These are phyloP conservation scores for Serilophus lunatus DNA, from an alignment of 2,113 vertebrate genomes.

Conservation along the genomic window DNA sequence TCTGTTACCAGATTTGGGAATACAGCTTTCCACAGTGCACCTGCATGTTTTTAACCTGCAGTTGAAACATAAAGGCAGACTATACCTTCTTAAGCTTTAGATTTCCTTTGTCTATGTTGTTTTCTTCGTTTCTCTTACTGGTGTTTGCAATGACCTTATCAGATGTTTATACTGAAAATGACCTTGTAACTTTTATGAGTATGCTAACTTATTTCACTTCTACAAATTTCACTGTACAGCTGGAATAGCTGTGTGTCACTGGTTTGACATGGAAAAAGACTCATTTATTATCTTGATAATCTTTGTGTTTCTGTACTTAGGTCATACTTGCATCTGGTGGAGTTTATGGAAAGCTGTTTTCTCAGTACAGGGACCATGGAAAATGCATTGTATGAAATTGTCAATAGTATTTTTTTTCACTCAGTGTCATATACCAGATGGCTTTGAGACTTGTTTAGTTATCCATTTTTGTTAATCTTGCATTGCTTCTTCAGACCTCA, in stretches of 20 bases:
- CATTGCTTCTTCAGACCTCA: conserved; percentile 1
- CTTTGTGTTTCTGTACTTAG: neutral
- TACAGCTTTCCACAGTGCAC: neutral
- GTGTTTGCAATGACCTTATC: neutral
- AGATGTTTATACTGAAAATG: neutral
- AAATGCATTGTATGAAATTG: neutral
- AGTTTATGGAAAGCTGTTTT: neutral
- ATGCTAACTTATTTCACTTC: neutral
- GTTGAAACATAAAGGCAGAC: neutral
- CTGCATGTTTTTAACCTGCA: neutral
- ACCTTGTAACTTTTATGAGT: neutral
- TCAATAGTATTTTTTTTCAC: neutral
- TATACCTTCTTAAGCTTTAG: neutral
- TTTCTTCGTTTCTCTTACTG: neutral
- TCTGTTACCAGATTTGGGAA: neutral
- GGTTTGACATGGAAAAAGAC: neutral
- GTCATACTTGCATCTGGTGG: neutral
- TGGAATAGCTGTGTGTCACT: neutral
- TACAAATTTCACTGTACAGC: neutral
- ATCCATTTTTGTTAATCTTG: conserved; percentile 4
- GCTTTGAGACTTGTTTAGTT: neutral
- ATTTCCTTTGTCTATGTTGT: neutral
- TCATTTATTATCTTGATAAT: neutral
- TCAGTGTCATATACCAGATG: neutral
- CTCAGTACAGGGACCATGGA: neutral